phyloP scores from a whole-genome alignment of 2,888 invertebrate genomes.

The Panzeria rudis region DNA sequence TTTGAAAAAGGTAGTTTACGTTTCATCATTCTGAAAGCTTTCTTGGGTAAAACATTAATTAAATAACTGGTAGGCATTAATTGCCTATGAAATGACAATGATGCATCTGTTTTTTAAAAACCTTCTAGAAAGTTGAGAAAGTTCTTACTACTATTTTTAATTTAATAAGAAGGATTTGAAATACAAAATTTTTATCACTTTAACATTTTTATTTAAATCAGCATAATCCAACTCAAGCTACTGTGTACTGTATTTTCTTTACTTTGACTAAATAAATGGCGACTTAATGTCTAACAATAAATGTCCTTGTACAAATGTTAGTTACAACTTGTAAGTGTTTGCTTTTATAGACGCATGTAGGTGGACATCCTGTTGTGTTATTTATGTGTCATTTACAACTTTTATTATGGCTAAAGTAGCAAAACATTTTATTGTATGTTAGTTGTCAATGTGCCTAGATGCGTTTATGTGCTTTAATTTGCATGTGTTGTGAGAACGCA shows the following conservation, averaged over 20 bases:
- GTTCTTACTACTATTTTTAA: too few relatives aligned
- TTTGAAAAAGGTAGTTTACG: too few relatives aligned
- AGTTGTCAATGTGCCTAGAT: neutral
- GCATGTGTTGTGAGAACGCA: neutral
- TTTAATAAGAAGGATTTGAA: too few relatives aligned
- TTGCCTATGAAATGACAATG: too few relatives aligned
- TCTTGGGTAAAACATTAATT: too few relatives aligned
- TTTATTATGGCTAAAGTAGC: slow-evolving; percentile 28
- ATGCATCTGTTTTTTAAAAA: too few relatives aligned
- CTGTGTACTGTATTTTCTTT: neutral
- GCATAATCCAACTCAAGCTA: neutral
- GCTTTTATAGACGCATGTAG: slow-evolving; percentile 6
- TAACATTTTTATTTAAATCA: neutral
- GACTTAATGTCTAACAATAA: slow-evolving; percentile 39
- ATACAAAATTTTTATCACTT: too few relatives aligned
- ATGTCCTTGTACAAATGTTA: slow-evolving; percentile 36
- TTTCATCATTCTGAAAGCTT: too few relatives aligned
- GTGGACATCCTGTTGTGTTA: slow-evolving; percentile 51
- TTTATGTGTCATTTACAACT: slow-evolving; percentile 46
- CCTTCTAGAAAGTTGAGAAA: too few relatives aligned
- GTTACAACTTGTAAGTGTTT: slow-evolving; percentile 13
- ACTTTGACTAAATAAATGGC: slow-evolving; percentile 17
- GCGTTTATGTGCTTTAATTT: neutral
- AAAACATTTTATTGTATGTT: neutral
- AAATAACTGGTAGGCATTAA: too few relatives aligned